Evolutionary conservation across 2,797 vertebrate genomes (phyloP).

Genomic region (Pseudopleuronectes americanus): DNA sequence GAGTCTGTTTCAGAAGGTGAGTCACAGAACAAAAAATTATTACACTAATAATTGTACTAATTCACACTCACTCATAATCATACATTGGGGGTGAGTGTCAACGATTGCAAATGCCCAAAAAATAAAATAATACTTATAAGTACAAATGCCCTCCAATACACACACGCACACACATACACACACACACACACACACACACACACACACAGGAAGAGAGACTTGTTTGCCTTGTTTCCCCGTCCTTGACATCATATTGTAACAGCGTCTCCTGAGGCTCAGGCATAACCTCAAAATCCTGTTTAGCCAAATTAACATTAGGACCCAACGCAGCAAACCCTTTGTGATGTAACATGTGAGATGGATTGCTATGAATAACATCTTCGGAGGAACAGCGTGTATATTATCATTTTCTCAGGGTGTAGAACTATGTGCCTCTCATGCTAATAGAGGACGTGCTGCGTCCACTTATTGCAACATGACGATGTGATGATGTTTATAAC

Average conservation of each 20-base stretch:
- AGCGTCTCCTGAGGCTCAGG: conserved; percentile 61
- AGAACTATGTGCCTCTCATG: conserved; percentile 27
- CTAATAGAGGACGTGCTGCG: conserved; percentile 17
- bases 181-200: conserved; percentile 1
- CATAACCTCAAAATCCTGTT: conserved; percentile 73
- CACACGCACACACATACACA: neutral
- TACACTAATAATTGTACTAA: neutral
- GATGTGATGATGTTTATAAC: conserved; percentile 16
- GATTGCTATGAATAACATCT: conserved; percentile 48
- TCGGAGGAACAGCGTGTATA: conserved; percentile 19
- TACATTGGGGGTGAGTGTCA: neutral
- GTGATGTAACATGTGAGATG: conserved; percentile 54
- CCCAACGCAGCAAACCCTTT: conserved; percentile 44
- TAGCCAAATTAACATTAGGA: conserved; percentile 69
- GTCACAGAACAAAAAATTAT: conserved; percentile 9
- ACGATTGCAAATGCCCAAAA: conserved; percentile 15
- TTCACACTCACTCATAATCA: neutral
- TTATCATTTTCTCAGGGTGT: conserved; percentile 10
- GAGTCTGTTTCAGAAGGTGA: conserved; percentile 30
- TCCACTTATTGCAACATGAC: conserved; percentile 20
- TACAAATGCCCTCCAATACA: neutral
- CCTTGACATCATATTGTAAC: conserved; percentile 68
- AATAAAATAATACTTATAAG: neutral
- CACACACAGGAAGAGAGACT: neutral
- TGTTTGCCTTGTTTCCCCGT: conserved; percentile 52